Conservation (phyloP, 2,797 vertebrate species). For the Tiaroga cobitis region DNA sequence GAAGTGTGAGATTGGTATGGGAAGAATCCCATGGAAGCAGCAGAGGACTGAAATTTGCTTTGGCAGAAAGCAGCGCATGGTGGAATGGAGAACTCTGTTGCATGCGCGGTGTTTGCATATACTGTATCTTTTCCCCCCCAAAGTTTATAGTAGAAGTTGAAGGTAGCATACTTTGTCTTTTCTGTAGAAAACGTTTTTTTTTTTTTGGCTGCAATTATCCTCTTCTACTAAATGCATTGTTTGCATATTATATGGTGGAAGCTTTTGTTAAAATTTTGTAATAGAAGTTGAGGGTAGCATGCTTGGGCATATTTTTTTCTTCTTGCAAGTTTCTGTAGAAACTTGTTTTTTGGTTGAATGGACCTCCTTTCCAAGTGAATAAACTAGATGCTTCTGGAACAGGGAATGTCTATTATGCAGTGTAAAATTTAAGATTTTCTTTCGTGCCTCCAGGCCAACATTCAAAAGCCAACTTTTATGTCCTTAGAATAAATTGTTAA, state of each 20-base stretch:
- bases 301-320: neutral
- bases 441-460: neutral
- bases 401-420: neutral
- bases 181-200: neutral
- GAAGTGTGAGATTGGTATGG: conserved; percentile 18
- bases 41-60: conserved; percentile 29
- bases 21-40: conserved; percentile 18
- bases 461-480: neutral
- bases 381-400: neutral
- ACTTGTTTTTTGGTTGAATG: neutral
- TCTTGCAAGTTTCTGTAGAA: neutral
- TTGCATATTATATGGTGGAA: conserved; percentile 11
- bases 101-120: neutral
- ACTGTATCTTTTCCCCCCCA: neutral
- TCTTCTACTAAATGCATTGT: neutral
- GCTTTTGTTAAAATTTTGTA: neutral
- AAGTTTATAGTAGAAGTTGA: neutral
- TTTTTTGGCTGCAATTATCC: neutral
- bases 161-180: neutral
- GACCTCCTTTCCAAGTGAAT: neutral
- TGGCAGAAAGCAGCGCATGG: neutral
- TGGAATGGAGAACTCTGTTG: conserved; percentile 25
- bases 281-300: neutral
- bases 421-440: neutral
- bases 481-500: neutral